Percentiles rank a stretch among this genome's conserved stretches.
Evolutionary conservation across 2,797 vertebrate species (phyloP).

Genomic region (Aeoliscus strigatus): DNA sequence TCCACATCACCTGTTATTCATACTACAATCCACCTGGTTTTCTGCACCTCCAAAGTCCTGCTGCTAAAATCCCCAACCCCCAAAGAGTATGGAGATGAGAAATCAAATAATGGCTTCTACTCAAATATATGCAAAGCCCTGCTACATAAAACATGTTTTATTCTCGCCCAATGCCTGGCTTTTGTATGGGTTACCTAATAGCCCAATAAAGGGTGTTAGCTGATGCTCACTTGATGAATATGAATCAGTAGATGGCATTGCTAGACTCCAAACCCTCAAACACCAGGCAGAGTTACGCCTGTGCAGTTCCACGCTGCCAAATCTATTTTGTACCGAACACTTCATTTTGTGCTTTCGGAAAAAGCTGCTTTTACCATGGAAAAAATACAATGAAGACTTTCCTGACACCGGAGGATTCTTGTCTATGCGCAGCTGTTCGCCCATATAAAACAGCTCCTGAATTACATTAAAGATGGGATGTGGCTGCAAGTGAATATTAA

Average conservation of each 20-base stretch:
- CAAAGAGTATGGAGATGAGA: slow-evolving; percentile 17
- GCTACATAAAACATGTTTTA: slow-evolving; percentile 20
- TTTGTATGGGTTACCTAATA: slow-evolving; percentile 27
- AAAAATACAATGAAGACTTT: slow-evolving; percentile 26
- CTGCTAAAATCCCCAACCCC: slow-evolving; percentile 20
- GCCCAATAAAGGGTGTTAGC: slow-evolving; percentile 20
- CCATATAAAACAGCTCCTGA: slow-evolving; percentile 4
- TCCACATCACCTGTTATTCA: slow-evolving; percentile 18
- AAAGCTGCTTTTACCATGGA: neutral
- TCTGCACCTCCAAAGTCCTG: slow-evolving; percentile 29
- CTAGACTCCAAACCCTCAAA: neutral
- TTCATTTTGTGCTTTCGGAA: too few relatives aligned
- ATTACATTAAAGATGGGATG: slow-evolving; percentile 10
- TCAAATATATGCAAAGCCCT: slow-evolving; percentile 24
- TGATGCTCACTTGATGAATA: slow-evolving; percentile 8
- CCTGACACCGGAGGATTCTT: neutral
- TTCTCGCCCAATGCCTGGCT: slow-evolving; percentile 2
- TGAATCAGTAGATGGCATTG: slow-evolving; percentile 17
- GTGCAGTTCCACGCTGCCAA: neutral
- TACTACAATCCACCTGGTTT: slow-evolving; percentile 17
- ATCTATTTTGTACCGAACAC: neutral
- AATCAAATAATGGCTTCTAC: slow-evolving; percentile 22
- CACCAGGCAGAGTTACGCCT: neutral
- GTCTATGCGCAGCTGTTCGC: too few relatives aligned
- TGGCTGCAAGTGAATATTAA: slow-evolving; percentile 23